Evolutionary conservation across 2,113 vertebrate genomes (phyloP), one percentile per base, ranked within the genome.

Genomic region (Nannospalax galili): DNA sequence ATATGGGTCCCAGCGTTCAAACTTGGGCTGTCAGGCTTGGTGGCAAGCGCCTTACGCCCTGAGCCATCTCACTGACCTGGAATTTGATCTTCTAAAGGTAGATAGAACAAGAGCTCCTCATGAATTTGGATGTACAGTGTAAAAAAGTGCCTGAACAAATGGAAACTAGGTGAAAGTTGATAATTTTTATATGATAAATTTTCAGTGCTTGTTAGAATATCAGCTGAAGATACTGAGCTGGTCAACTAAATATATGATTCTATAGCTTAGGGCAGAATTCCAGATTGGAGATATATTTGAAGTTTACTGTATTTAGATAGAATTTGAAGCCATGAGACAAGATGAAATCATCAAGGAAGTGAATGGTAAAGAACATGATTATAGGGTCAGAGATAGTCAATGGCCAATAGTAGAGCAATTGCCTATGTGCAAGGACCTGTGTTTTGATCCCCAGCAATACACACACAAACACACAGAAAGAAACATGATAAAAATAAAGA

Each of bases 251-350:
- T 32, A 60, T 14, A 45, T 37, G 70, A 89, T 86, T 94, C 80
- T 91, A 58, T 74, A 94, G 40, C 80, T 92, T 56, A 65, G 1
- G 9, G n/a, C 48, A 87, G 79, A 91, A 81, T 45, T 77, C 88
- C 30, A 45, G 64, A 84, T n/a, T 82, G 90, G 67, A 90, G 70
- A 77, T 79, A 92, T 75, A 88, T 90, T 87, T 93, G 64, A 22
- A 93, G 37, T 52, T 92, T 65, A 84, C 35, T 74, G 42, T 86
- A 32, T 81, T n/a, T 37, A 75, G 30, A 48, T 84, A 37, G 42
- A 79, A 91, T 82, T 69, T 85, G 82, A 96, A 86, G 73, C 58
- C n/a, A 69, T 35, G 30, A 87, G 14, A 79, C 28, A 28, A 91
- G 78, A 85, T 52, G 3, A 89, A 92, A 90, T 81, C 73, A 72